These are phyloP conservation scores for Casuarius casuarius DNA, from an alignment of 2,113 vertebrate species.

Conservation along the genomic window DNA sequence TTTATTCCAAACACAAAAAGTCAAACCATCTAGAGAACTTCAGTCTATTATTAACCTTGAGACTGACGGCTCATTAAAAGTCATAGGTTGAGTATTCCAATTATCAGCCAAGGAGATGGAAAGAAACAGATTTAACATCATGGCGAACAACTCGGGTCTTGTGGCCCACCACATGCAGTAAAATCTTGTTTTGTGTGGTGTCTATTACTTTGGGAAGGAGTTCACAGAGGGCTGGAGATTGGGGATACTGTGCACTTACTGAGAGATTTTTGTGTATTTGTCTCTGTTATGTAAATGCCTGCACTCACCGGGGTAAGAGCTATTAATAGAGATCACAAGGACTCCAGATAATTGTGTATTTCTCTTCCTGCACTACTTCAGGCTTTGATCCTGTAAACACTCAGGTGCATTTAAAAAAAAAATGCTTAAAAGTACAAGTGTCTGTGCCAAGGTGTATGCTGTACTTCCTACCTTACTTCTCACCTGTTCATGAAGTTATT, in stretches of 20 bases:
- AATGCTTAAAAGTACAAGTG: neutral
- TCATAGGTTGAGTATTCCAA: constrained; percentile 56
- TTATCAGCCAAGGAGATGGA: constrained; percentile 38
- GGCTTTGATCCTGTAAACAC: constrained; percentile 2
- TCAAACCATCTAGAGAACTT: constrained; percentile 20
- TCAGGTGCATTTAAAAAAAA: neutral
- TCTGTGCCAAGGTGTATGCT: neutral
- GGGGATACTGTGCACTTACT: neutral
- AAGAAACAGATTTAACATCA: constrained; percentile 33
- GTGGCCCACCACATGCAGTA: neutral
- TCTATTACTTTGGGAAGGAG: constrained; percentile 1
- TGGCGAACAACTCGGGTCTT: constrained; percentile 11
- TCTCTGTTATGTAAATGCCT: constrained; percentile 53
- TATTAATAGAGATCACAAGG: constrained; percentile 47
- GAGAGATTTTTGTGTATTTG: neutral
- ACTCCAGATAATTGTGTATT: constrained; percentile 8
- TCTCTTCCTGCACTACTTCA: constrained; percentile 5
- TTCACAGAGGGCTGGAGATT: neutral
- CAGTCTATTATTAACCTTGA: constrained; percentile 38
- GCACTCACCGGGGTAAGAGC: neutral
- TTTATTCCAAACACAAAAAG: constrained; percentile 41
- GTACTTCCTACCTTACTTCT: neutral
- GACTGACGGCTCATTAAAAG: constrained; percentile 49
- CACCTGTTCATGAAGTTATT: neutral
- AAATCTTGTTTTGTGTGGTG: neutral